Conservation (phyloP, 2,113 vertebrate species). For the Entosphenus tridentatus region DNA sequence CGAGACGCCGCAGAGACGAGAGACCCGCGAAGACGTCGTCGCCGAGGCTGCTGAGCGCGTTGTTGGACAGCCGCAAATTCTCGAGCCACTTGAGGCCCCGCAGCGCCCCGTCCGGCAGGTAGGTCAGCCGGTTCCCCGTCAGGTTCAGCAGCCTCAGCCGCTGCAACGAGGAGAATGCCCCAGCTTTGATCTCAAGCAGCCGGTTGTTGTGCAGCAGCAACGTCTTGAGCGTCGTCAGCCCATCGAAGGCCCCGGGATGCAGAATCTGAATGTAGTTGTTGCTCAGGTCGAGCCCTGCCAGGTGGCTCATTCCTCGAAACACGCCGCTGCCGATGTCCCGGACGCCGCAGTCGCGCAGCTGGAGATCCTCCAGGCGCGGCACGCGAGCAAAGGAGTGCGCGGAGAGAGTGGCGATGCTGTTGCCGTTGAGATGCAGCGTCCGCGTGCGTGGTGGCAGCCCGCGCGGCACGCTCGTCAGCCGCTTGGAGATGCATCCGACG, state of each 20-base stretch:
- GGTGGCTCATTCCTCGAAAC: constrained; percentile 50
- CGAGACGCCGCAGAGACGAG: constrained; percentile 44
- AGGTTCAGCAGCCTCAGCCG: constrained; percentile 50
- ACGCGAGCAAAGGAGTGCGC: constrained; percentile 32
- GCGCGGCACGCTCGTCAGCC: constrained; percentile 35
- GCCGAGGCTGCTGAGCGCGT: constrained; percentile 51
- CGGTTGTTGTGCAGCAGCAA: constrained; percentile 42
- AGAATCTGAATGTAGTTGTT: constrained; percentile 43
- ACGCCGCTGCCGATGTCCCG: constrained; percentile 52
- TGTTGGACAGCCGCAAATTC: constrained; percentile 37
- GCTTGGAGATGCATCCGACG: constrained; percentile 40
- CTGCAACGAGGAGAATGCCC: constrained; percentile 52
- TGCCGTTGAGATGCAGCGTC: constrained; percentile 45
- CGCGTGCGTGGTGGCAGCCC: constrained; percentile 35
- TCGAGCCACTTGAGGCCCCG: constrained; percentile 59
- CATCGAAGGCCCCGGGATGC: constrained; percentile 69
- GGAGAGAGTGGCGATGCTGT: constrained; percentile 29
- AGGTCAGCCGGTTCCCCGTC: constrained; percentile 51
- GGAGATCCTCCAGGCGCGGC: constrained; percentile 51
- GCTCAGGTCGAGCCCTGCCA: constrained; percentile 57
- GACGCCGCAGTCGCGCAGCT: constrained; percentile 43
- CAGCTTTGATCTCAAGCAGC: constrained; percentile 61
- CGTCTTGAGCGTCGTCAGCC: constrained; percentile 47
- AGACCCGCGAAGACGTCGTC: constrained; percentile 54
- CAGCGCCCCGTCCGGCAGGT: constrained; percentile 68